A percentile compares a stretch with the other conserved stretches of the same genome.
Conservation (phyloP, 2,113 vertebrate genomes). For the Prochilodus magdalenae region DNA sequence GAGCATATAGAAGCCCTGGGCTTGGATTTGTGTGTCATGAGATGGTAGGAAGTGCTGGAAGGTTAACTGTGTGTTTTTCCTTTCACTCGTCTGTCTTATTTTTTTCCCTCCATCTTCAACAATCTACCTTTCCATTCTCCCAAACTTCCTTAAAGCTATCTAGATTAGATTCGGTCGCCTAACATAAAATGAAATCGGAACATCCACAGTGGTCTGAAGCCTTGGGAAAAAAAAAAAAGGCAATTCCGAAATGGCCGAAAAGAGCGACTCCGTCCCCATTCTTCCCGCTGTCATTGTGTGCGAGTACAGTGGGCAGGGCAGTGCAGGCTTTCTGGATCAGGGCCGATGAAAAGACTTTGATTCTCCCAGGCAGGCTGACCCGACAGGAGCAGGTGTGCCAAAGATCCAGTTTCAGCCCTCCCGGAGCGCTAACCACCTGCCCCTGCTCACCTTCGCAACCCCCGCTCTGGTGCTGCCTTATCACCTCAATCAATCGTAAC, state of each 20-base stretch:
- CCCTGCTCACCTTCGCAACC: slow-evolving; percentile 52
- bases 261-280: slow-evolving; percentile 57
- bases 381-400: slow-evolving; percentile 77
- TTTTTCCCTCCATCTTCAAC: neutral
- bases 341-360: slow-evolving; percentile 68
- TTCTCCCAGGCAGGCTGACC: slow-evolving; percentile 73
- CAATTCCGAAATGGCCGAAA: slow-evolving; percentile 21
- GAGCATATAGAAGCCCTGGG: neutral
- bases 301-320: slow-evolving; percentile 51
- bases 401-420: slow-evolving; percentile 75
- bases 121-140: neutral
- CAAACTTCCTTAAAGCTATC: neutral
- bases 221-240: slow-evolving; percentile 13
- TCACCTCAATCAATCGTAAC: slow-evolving; percentile 34
- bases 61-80: neutral
- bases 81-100: neutral
- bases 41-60: no score
- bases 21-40: no score
- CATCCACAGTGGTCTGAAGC: neutral
- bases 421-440: slow-evolving; percentile 57
- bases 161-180: neutral
- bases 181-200: neutral
- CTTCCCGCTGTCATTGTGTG: slow-evolving; percentile 63
- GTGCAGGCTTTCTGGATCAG: slow-evolving; percentile 65
- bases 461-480: slow-evolving; percentile 4